These are phyloP conservation scores for Tachystola acroxantha DNA, from an alignment of 2,888 invertebrate genomes.

Conservation along the genomic window DNA sequence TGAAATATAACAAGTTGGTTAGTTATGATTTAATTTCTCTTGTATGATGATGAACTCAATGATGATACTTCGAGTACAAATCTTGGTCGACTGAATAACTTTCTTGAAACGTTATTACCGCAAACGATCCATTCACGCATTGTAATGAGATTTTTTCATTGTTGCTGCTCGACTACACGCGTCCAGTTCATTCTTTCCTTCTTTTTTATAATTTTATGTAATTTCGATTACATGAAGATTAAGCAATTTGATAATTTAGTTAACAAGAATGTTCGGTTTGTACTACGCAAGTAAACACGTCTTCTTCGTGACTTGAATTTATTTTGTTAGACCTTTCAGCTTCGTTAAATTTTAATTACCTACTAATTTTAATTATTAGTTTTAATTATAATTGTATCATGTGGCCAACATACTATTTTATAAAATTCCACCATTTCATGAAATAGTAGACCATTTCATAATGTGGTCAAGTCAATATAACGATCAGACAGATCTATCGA, in stretches of 20 bases:
- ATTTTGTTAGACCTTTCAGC: too few relatives aligned
- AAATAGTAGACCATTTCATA: too few relatives aligned
- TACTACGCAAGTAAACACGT: neutral
- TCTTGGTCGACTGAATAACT: conserved; percentile 17
- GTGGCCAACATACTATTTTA: too few relatives aligned
- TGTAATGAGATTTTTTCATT: conserved; percentile 11
- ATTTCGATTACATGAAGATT: conserved; percentile 7
- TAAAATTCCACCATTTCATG: too few relatives aligned
- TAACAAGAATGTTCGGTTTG: neutral
- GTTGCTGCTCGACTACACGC: conserved; percentile 9
- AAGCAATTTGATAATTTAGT: neutral
- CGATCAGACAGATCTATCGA: too few relatives aligned
- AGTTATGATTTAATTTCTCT: too few relatives aligned
- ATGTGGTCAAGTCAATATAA: too few relatives aligned
- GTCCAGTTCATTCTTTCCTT: neutral
- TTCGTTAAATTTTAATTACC: too few relatives aligned
- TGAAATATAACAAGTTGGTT: too few relatives aligned
- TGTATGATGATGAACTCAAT: conserved; percentile 5
- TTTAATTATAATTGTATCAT: too few relatives aligned
- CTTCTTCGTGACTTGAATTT: neutral
- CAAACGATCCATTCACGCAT: conserved; percentile 15
- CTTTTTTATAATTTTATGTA: conserved; percentile 4
- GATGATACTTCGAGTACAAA: conserved; percentile 13
- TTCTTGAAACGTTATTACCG: conserved; percentile 19
- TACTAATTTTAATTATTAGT: too few relatives aligned